Conservation (phyloP, 2,888 invertebrate species). For the Aricia artaxerxes region DNA sequence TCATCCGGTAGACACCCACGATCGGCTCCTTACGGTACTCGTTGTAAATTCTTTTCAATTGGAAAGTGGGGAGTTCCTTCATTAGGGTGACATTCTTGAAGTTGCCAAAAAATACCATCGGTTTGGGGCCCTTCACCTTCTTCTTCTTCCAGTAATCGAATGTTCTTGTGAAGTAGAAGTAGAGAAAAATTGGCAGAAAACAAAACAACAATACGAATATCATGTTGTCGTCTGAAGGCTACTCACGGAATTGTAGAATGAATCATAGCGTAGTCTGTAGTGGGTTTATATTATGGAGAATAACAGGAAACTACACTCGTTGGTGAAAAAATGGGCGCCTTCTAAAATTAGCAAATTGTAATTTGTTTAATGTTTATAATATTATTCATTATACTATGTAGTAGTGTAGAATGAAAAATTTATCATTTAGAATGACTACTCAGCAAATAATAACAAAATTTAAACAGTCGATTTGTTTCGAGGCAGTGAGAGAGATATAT, state of each 20-base stretch:
- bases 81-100: conserved; percentile 47
- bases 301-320: background rate
- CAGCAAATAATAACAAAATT: no score
- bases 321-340: no score
- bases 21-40: conserved; percentile 54
- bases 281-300: background rate
- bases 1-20: conserved; percentile 57
- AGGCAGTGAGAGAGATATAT: no score
- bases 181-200: conserved; percentile 36
- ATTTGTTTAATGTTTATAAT: no score
- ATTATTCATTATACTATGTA: no score
- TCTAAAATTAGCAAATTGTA: no score
- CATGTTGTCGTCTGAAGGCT: background rate
- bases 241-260: background rate
- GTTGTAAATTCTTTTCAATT: conserved; percentile 49
- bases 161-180: conserved; percentile 52
- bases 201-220: background rate
- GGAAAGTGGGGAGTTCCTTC: conserved; percentile 40
- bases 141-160: conserved; percentile 56
- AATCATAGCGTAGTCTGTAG: background rate
- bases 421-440: no score
- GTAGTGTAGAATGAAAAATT: no score
- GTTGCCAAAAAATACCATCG: conserved; percentile 53
- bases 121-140: conserved; percentile 51
- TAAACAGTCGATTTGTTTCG: no score